Evolutionary conservation across 2,113 vertebrate genomes (phyloP), one percentile per base, ranked within the genome.

Genomic region (Calyptommatus sinebrachiatus): DNA sequence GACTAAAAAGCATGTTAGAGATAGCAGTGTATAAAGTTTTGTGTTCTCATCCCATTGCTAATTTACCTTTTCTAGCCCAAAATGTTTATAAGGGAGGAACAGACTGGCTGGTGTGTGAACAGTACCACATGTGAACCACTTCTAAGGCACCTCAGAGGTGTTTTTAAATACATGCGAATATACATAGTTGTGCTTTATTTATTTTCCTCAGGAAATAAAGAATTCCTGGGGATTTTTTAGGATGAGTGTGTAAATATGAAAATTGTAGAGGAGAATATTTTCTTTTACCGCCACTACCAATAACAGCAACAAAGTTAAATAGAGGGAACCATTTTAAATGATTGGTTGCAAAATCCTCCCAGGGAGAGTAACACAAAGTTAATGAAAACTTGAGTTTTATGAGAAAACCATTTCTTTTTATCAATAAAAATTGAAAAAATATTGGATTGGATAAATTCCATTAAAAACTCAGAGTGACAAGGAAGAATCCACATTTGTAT

Each of bases 321-420:
- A 80, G 77, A 26, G 12, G 79, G 22, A 26, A 57, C 29, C 45
- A 81, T 31, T n/a, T 81, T 18, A 66, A 87, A 84, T 80, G 29
- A 35, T 1, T 0, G 4, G 66, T 50, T 29, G 10, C 61, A 73
- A 66, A 14, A 8, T 28, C 67, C 18, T 82, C 60, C 9, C 46
- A 72, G 20, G 7, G 46, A 29, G 29, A 31, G 35, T 21, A 60
- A 60, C 5, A 60, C 6, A 60, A 35, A 26, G 45, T 2, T 7
- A 12, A n/a, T 41, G 1, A 79, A 68, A 62, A 8, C 20, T 0
- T 7, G 29, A 61, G 18, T 29, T 1, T 75, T 74, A 86, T 74
- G 9, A 83, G 53, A 79, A 53, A 41, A 66, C 4, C 5, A 1
- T 48, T 45, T 71, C 14, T 78, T 72, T 60, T 87, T 28, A 77